Conservation (phyloP, 2,113 vertebrate species). For the Lagenorhynchus albirostris region DNA sequence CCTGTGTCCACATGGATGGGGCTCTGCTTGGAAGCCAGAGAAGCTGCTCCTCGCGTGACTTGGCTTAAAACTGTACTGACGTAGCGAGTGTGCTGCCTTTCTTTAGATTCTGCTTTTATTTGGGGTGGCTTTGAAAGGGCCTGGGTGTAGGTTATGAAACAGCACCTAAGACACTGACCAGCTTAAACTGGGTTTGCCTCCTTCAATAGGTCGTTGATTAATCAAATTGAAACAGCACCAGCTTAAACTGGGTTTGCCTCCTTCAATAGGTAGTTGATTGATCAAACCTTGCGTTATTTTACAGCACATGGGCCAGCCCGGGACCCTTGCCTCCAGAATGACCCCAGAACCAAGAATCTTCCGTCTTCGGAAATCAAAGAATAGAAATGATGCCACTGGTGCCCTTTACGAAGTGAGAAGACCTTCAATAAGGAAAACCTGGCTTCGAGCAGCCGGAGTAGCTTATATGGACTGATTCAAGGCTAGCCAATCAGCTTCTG, state of each 20-base stretch:
- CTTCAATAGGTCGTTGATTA: too few species aligned
- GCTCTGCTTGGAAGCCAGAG: background rate
- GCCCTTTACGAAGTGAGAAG: background rate
- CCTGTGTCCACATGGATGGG: accelerated
- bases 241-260: too few species aligned
- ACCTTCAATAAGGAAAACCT: background rate
- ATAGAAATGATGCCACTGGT: background rate
- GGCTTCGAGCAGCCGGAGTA: background rate
- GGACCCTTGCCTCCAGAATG: background rate
- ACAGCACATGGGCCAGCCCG: background rate
- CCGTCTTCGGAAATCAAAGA: background rate
- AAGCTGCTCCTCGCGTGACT: background rate
- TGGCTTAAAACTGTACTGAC: background rate
- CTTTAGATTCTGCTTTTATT: background rate
- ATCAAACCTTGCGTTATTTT: too few species aligned
- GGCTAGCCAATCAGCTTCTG: background rate
- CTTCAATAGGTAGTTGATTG: too few species aligned
- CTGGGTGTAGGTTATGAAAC: background rate
- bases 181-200: too few species aligned
- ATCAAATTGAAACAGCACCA: background rate
- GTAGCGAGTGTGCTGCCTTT: background rate
- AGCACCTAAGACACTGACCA: too few species aligned
- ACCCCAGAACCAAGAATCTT: background rate
- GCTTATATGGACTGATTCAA: background rate
- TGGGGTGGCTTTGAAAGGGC: background rate